These are phyloP conservation scores for Syngnathus typhle DNA, from an alignment of 2,113 vertebrate genomes.

Conservation along the genomic window DNA sequence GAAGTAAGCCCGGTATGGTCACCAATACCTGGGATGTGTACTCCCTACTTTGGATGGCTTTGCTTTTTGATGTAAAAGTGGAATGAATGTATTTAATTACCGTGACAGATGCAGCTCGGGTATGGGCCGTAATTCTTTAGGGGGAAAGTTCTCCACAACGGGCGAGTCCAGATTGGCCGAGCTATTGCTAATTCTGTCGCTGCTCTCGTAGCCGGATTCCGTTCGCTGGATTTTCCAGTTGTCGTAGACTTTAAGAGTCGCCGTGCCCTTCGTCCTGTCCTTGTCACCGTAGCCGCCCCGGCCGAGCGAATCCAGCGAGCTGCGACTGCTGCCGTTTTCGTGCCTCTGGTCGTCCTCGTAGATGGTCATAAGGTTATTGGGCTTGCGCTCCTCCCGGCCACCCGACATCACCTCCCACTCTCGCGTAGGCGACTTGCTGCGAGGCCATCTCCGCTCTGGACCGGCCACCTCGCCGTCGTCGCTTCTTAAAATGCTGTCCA, in stretches of 20 bases:
- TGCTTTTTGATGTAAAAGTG: background rate
- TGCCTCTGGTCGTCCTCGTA: slow-evolving; percentile 88
- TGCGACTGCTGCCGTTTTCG: slow-evolving; percentile 77
- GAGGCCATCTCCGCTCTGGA: slow-evolving; percentile 59
- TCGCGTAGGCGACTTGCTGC: slow-evolving; percentile 51
- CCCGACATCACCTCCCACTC: slow-evolving; percentile 63
- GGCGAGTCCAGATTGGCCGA: slow-evolving; percentile 83
- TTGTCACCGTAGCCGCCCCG: slow-evolving; percentile 69
- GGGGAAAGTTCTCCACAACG: slow-evolving; percentile 67
- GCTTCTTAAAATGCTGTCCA: slow-evolving; percentile 84
- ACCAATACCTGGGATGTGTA: no score
- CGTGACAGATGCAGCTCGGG: slow-evolving; percentile 71
- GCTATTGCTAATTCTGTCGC: slow-evolving; percentile 84
- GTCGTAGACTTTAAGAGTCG: slow-evolving; percentile 70
- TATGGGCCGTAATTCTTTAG: slow-evolving; percentile 61
- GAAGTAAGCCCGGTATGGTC: no score
- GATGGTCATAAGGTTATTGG: slow-evolving; percentile 87
- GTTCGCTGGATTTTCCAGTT: slow-evolving; percentile 87
- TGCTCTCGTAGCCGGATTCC: slow-evolving; percentile 92
- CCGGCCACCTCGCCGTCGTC: slow-evolving; percentile 17
- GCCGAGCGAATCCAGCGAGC: slow-evolving; percentile 78
- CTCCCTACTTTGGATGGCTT: background rate
- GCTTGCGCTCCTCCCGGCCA: slow-evolving; percentile 74
- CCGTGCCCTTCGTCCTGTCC: slow-evolving; percentile 64
- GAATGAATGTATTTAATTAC: slow-evolving; percentile 56